phyloP scores from a whole-genome alignment of 2,797 vertebrate genomes.

The Enteromius argenteus region DNA sequence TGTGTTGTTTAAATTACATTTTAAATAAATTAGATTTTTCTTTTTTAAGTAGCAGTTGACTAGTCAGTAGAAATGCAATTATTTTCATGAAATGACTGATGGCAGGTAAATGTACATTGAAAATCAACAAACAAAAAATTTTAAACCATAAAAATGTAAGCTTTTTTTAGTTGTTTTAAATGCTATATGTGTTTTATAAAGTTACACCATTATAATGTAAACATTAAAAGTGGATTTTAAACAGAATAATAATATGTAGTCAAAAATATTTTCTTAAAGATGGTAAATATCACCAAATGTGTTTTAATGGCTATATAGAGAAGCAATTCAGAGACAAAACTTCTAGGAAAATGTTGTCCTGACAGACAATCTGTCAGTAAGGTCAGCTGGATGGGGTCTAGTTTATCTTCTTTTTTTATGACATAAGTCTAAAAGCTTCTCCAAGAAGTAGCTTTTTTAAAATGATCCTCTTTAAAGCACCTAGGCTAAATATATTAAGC shows the following conservation, averaged over 20 bases:
- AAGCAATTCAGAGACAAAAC: background rate
- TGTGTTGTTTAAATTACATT: no score
- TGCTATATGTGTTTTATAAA: background rate
- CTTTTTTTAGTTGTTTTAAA: background rate
- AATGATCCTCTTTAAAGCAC: background rate
- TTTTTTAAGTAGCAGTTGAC: no score
- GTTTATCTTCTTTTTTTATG: background rate
- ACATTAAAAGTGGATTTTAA: background rate
- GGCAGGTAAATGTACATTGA: no score
- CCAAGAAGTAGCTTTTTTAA: slow-evolving; percentile 4
- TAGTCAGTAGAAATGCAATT: background rate
- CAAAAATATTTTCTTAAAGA: background rate
- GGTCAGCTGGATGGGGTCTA: background rate
- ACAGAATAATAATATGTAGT: background rate
- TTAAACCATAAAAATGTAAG: no score
- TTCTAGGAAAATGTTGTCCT: background rate
- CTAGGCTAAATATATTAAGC: slow-evolving; percentile 7
- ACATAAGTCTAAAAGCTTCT: background rate
- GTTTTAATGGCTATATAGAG: background rate
- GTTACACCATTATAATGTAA: background rate
- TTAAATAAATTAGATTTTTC: no score
- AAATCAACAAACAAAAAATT: no score
- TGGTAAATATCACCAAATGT: background rate
- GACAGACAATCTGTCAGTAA: background rate
- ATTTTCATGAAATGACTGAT: background rate